Percentiles rank a stretch among this genome's conserved stretches.
phyloP scores from a whole-genome alignment of 2,113 vertebrate species.

The Macrotus californicus region DNA sequence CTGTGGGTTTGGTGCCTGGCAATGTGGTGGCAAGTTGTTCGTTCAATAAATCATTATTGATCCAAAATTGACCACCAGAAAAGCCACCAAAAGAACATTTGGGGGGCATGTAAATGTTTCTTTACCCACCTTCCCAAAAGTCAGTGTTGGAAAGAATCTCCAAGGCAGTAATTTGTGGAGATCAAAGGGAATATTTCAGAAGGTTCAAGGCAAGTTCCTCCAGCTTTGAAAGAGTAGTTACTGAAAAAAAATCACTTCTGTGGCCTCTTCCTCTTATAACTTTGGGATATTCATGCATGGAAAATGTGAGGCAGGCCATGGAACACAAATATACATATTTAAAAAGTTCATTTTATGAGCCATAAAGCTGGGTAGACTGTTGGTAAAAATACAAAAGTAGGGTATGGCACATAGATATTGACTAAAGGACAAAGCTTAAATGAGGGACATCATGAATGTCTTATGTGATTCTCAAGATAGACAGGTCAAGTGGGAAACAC shows the following conservation, averaged over 20 bases:
- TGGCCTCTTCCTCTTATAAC: not conserved
- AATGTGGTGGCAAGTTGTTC: not conserved
- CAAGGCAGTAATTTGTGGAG: conserved; percentile 2
- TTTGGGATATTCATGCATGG: not conserved
- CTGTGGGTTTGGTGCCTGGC: not conserved
- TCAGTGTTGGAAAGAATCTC: not conserved
- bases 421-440: not conserved
- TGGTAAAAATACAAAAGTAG: not conserved
- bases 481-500: not conserved
- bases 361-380: not conserved
- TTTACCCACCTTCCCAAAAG: not conserved
- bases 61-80: not conserved
- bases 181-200: conserved; percentile 33
- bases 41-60: not conserved
- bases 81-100: not conserved
- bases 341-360: conserved; percentile 25
- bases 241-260: not conserved
- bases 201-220: not conserved
- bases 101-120: not conserved
- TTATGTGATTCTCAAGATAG: not conserved
- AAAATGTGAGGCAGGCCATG: not conserved
- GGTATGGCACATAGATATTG: not conserved
- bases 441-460: not conserved
- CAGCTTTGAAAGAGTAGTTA: not conserved
- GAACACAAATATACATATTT: not conserved